Conservation (phyloP, 2,888 invertebrate genomes). For the Cylloceria caligata region DNA sequence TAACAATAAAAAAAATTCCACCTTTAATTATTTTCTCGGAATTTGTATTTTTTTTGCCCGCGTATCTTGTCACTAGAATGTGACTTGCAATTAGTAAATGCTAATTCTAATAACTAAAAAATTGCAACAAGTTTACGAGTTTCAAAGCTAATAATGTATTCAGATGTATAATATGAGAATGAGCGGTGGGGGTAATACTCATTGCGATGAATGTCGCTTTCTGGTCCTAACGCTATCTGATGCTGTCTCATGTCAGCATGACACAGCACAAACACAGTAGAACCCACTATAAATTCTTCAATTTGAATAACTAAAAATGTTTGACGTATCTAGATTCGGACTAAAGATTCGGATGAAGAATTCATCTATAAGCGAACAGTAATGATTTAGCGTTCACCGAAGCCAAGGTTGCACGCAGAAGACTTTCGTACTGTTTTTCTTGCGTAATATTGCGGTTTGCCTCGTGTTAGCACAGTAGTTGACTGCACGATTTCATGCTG, state of each 20-base stretch:
- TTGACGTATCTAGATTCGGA: too few species aligned
- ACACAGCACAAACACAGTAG: neutral
- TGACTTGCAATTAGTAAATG: neutral
- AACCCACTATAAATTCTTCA: too few species aligned
- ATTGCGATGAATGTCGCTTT: neutral
- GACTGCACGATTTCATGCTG: conserved; percentile 49
- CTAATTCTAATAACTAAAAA: neutral
- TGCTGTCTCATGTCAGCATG: neutral
- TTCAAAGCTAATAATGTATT: too few species aligned
- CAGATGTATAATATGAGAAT: too few species aligned
- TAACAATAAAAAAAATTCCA: too few species aligned
- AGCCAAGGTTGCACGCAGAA: conserved; percentile 19
- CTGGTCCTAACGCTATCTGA: neutral
- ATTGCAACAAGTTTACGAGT: neutral
- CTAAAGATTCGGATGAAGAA: too few species aligned
- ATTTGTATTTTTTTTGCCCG: too few species aligned
- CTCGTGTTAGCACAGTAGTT: conserved; percentile 11
- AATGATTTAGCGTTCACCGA: neutral
- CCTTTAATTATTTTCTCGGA: too few species aligned
- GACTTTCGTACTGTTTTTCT: conserved; percentile 5
- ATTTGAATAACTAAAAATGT: too few species aligned
- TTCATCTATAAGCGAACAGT: neutral
- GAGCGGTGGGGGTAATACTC: neutral
- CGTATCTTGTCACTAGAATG: neutral
- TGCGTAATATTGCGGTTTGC: conserved; percentile 5